Evolutionary conservation across 2,797 vertebrate species (phyloP).

Genomic region (Tinamus major): DNA sequence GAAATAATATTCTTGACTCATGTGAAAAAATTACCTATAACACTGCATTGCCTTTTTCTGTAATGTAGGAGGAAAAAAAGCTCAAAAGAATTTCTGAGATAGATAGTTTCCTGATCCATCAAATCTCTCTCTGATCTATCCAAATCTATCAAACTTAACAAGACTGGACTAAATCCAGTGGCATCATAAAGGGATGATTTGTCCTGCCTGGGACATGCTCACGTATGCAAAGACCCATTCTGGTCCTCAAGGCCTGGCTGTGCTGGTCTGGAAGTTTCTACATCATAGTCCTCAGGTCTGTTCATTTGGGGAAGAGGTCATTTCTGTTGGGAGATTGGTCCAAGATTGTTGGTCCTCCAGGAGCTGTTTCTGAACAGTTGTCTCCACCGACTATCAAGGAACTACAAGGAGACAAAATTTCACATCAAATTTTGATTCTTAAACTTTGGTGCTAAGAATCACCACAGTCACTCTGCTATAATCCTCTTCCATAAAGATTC

Average conservation of each 20-base stretch:
- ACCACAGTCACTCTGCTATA: neutral
- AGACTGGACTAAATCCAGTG: neutral
- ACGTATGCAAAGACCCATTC: neutral
- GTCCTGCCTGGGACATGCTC: neutral
- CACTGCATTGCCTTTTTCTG: neutral
- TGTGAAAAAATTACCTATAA: neutral
- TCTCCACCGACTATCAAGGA: neutral
- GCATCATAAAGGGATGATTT: neutral
- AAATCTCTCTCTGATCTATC: neutral
- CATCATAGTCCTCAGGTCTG: fast-evolving
- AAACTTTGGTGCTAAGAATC: neutral
- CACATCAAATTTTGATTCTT: neutral
- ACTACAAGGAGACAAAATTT: neutral
- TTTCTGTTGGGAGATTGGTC: neutral
- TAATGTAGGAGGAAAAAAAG: neutral
- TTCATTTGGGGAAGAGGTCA: neutral
- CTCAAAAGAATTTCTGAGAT: neutral
- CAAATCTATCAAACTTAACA: neutral
- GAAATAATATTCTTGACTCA: neutral
- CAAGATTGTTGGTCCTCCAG: neutral
- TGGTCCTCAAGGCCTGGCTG: neutral
- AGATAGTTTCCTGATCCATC: neutral
- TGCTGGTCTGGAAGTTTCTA: neutral
- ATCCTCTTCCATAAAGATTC: neutral
- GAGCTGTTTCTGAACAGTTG: neutral